Base-by-base conservation (phyloP, 2,888 invertebrate genomes). In the Helobdella robusta region DNA sequence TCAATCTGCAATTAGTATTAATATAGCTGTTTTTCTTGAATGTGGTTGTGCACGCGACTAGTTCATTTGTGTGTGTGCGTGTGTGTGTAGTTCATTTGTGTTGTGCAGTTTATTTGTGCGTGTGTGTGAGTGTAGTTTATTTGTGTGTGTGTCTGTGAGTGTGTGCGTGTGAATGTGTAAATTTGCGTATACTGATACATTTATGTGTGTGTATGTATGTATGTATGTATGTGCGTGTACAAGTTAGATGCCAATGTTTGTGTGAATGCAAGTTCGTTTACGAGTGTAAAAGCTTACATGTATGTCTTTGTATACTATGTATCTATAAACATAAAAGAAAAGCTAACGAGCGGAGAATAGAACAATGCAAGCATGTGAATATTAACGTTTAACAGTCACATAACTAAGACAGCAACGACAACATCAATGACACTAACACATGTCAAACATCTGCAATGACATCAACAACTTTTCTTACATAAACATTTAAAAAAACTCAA, bases 31-130 rank as follows among this genome's bases (percentile, higher is more conserved):
- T n/a, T n/a, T n/a, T n/a, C n/a, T n/a, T n/a, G n/a, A n/a, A n/a
- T n/a, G n/a, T n/a, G n/a, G n/a, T n/a, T n/a, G n/a, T n/a, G n/a
- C n/a, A n/a, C n/a, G n/a, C n/a, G n/a, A n/a, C n/a, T n/a, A n/a
- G n/a, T n/a, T n/a, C 15, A 18, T 40, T 8, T 40, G 40, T 40
- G 40, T 40, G 11, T 40, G 40, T 40, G 40, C 15, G 40, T 40
- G 40, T 40, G 52, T 52, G 23, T 52, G 52, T 52, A 20, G 11
- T n/a, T n/a, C n/a, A n/a, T n/a, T n/a, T n/a, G n/a, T n/a, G n/a
- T n/a, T n/a, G n/a, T n/a, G n/a, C n/a, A n/a, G 52, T 52, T 8
- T 52, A 23, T 52, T 8, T 40, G 40, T 40, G 40, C 15, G 11
- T 40, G 40, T 40, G 40, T 40, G 40, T 40, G 40, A 15, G 52